Conservation (phyloP, 2,888 invertebrate species). For the Eubasilissa splendida region DNA sequence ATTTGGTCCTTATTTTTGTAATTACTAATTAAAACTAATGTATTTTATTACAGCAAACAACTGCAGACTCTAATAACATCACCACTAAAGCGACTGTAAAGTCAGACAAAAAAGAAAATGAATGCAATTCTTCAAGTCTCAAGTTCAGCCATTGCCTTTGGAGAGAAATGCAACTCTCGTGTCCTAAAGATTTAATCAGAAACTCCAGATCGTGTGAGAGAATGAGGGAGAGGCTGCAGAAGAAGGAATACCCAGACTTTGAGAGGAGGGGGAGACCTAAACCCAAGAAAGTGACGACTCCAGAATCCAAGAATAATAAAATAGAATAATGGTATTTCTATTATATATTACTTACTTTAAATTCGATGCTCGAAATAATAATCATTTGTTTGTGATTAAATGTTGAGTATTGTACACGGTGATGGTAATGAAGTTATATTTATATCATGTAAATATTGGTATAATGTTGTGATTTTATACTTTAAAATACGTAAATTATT, state of each 20-base stretch:
- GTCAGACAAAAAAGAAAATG: neutral
- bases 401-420: no score
- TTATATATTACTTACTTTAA: no score
- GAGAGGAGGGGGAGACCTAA: slow-evolving; percentile 28
- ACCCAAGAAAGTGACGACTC: neutral
- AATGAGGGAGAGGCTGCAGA: slow-evolving; percentile 62
- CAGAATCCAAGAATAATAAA: slow-evolving; percentile 2
- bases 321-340: neutral
- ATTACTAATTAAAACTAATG: no score
- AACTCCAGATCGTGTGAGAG: slow-evolving; percentile 63
- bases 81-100: neutral
- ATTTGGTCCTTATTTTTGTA: no score
- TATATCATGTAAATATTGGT: no score
- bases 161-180: slow-evolving; percentile 64
- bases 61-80: neutral
- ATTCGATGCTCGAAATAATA: no score
- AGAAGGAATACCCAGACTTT: slow-evolving; percentile 57
- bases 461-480: no score
- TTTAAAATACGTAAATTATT: no score
- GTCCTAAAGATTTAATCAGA: slow-evolving; percentile 65
- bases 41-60: neutral
- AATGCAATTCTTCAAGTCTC: slow-evolving; percentile 63
- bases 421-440: no score
- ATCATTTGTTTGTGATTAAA: no score
- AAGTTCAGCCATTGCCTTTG: slow-evolving; percentile 64